phyloP scores from a whole-genome alignment of 2,113 vertebrate genomes.

The Octodon degus region DNA sequence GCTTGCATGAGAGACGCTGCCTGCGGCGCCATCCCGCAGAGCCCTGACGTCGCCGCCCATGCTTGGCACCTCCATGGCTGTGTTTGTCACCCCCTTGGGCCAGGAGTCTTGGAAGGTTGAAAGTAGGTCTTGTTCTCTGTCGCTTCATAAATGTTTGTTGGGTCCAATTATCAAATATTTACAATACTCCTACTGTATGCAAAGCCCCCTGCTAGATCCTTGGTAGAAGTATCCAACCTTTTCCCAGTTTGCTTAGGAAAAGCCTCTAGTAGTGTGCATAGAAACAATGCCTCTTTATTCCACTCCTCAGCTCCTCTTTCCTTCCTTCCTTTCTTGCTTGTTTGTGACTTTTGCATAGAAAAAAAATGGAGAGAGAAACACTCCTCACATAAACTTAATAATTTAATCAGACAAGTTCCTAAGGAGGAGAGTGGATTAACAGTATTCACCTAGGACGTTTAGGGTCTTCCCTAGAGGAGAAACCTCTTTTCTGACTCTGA shows the following conservation, averaged over 20 bases:
- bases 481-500: slow-evolving; percentile 19
- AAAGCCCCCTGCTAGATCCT: not conserved
- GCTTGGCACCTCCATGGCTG: not conserved
- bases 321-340: not conserved
- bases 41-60: no score
- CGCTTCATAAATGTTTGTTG: slow-evolving; percentile 18
- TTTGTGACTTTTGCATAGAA: not conserved
- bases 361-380: not conserved
- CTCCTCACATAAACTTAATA: not conserved
- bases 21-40: not conserved
- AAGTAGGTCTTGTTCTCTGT: not conserved
- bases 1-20: slow-evolving; percentile 16
- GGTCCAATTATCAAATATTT: slow-evolving; percentile 24
- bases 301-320: not conserved
- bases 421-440: not conserved
- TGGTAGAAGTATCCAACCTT: not conserved
- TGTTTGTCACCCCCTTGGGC: not conserved
- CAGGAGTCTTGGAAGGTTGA: slow-evolving; percentile 4
- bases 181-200: not conserved
- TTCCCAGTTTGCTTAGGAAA: not conserved
- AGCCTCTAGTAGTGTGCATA: not conserved
- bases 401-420: not conserved
- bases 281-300: not conserved
- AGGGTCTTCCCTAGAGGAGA: not conserved
- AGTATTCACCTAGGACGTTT: not conserved